Evolutionary conservation across 2,797 vertebrate genomes (phyloP).

Genomic region (Myripristis murdjan): DNA sequence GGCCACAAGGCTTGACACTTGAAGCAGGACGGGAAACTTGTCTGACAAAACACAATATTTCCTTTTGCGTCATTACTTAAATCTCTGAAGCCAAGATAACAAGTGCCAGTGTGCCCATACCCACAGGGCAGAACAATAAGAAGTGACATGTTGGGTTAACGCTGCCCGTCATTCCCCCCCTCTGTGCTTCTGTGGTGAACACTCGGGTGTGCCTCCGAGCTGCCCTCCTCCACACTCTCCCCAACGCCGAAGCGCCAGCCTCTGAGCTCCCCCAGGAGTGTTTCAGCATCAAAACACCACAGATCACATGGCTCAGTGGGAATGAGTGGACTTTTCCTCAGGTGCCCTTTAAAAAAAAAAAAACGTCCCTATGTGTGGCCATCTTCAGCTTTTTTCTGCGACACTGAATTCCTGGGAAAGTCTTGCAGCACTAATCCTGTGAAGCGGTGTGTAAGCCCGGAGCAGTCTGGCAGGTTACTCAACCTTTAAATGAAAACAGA

Average conservation of each 20-base stretch:
- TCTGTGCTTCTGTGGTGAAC: slow-evolving; percentile 6
- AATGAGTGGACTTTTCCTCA: slow-evolving; percentile 36
- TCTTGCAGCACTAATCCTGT: slow-evolving; percentile 47
- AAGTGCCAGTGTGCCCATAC: slow-evolving; percentile 21
- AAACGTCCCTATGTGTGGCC: slow-evolving; percentile 17
- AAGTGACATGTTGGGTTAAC: slow-evolving; percentile 50
- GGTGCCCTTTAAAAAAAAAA: slow-evolving; percentile 15
- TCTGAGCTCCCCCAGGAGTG: slow-evolving; percentile 24
- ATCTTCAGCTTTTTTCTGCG: slow-evolving; percentile 22
- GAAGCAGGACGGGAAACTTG: slow-evolving; percentile 36
- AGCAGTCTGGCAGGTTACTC: slow-evolving; percentile 70
- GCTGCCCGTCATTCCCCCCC: slow-evolving; percentile 28
- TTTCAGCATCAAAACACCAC: slow-evolving; percentile 36
- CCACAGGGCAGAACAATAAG: slow-evolving; percentile 31
- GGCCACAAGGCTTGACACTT: slow-evolving; percentile 23
- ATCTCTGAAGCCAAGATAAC: slow-evolving; percentile 25
- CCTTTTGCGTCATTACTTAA: slow-evolving; percentile 3
- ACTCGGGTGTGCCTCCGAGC: slow-evolving; percentile 28
- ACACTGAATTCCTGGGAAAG: slow-evolving; percentile 12
- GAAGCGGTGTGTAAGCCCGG: slow-evolving; percentile 31
- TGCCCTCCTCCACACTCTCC: slow-evolving; percentile 15
- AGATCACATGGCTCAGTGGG: slow-evolving; percentile 15
- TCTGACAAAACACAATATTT: slow-evolving; percentile 37
- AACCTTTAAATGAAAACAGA: slow-evolving; percentile 29
- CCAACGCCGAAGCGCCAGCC: slow-evolving; percentile 8